These are phyloP conservation scores for Pseudoips prasinana DNA, from an alignment of 2,888 invertebrate species.

Conservation along the genomic window DNA sequence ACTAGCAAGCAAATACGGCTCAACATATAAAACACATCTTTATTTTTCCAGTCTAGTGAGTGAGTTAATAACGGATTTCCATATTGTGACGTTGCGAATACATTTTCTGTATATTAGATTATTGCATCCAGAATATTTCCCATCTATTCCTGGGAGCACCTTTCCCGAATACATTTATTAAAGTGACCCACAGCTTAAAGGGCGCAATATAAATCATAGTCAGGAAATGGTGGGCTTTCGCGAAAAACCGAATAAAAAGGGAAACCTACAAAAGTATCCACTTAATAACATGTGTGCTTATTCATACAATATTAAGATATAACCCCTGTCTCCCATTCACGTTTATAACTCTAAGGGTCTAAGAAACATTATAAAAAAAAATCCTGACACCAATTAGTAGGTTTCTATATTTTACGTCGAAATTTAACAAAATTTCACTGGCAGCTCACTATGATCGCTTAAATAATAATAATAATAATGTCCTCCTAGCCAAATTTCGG, in stretches of 20 bases:
- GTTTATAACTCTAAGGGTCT: too few species aligned
- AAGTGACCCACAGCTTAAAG: constrained; percentile 76
- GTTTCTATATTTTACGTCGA: too few species aligned
- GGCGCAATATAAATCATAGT: constrained; percentile 78
- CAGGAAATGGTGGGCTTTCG: constrained; percentile 68
- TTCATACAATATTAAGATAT: too few species aligned
- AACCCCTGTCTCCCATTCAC: too few species aligned
- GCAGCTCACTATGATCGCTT: too few species aligned
- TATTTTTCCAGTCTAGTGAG: constrained; percentile 16
- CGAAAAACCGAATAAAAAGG: constrained; percentile 66
- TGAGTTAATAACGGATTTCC: constrained; percentile 31
- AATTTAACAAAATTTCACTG: too few species aligned
- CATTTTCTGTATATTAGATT: constrained; percentile 61
- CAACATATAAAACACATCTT: too few species aligned
- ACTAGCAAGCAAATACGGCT: too few species aligned
- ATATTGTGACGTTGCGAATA: constrained; percentile 36
- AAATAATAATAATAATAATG: too few species aligned
- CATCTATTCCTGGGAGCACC: constrained; percentile 68
- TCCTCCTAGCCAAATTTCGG: too few species aligned
- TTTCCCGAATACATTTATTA: constrained; percentile 78
- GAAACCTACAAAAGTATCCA: constrained; percentile 38
- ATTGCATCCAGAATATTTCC: constrained; percentile 65
- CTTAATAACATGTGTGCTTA: constrained; percentile 25
- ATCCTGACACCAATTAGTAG: too few species aligned
- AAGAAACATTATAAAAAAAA: too few species aligned